Conservation (phyloP, 2,113 vertebrate genomes). For the Progne subis region DNA sequence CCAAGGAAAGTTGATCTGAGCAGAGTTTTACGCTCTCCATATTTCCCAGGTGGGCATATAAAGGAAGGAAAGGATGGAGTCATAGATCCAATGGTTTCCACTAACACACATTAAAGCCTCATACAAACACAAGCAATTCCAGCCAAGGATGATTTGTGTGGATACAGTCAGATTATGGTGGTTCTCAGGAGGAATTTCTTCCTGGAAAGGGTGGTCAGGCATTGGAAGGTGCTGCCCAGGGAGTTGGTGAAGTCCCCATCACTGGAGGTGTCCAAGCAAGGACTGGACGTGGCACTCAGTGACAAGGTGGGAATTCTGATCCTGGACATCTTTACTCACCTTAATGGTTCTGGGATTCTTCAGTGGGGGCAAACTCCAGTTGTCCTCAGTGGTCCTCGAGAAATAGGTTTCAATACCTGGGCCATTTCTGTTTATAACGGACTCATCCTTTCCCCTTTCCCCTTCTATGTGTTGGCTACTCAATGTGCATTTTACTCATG, state of each 20-base stretch:
- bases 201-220: neutral
- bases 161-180: neutral
- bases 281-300: rapidly evolving
- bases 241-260: neutral
- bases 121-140: neutral
- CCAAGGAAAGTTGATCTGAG: slow-evolving; percentile 40
- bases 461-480: neutral
- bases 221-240: neutral
- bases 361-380: neutral
- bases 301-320: neutral
- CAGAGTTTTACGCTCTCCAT: slow-evolving; percentile 36
- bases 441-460: neutral
- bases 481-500: neutral
- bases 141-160: neutral
- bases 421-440: neutral
- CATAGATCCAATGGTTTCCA: neutral
- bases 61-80: neutral
- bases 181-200: neutral
- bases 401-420: neutral
- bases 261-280: neutral
- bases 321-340: neutral
- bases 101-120: neutral
- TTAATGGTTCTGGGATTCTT: neutral
- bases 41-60: slow-evolving; percentile 47
- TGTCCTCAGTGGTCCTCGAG: neutral